phyloP scores from a whole-genome alignment of 2,113 vertebrate species.

The Microtus montanus region DNA sequence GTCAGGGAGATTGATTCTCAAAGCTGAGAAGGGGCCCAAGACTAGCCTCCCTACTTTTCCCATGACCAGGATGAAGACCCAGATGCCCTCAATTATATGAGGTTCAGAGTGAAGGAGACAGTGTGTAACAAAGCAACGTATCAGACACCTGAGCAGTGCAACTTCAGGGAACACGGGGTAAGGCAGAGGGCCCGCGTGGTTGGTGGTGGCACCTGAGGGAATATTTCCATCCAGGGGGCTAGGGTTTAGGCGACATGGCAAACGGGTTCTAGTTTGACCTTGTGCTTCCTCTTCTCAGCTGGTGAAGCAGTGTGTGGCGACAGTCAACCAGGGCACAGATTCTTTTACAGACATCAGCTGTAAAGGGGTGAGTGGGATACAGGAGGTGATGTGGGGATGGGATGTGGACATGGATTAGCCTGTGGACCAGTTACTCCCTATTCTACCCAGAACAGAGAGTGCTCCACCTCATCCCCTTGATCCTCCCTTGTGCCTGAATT shows the following conservation, averaged over 20 bases:
- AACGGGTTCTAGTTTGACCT: not conserved
- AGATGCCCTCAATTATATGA: not conserved
- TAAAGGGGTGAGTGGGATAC: slow-evolving; percentile 39
- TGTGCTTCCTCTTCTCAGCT: not conserved
- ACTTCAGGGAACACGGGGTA: slow-evolving; percentile 69
- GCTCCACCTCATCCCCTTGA: not conserved
- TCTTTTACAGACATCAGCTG: not conserved
- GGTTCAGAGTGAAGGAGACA: slow-evolving; percentile 69
- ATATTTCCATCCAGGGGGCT: not conserved
- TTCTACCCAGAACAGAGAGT: not conserved
- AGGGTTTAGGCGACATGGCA: not conserved
- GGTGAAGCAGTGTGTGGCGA: slow-evolving; percentile 29
- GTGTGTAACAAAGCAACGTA: not conserved
- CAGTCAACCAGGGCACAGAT: not conserved
- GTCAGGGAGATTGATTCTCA: not conserved
- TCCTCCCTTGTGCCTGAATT: not conserved
- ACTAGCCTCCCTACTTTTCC: not conserved
- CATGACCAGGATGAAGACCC: slow-evolving; percentile 13
- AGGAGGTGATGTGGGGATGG: not conserved
- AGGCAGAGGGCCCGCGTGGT: not conserved
- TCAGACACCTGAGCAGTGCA: slow-evolving; percentile 20
- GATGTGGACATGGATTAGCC: no score
- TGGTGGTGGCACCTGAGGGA: not conserved
- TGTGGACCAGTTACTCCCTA: not conserved
- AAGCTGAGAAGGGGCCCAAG: not conserved